These are phyloP conservation scores for Ochropleura leucogaster DNA, from an alignment of 2,888 invertebrate genomes.

Conservation along the genomic window DNA sequence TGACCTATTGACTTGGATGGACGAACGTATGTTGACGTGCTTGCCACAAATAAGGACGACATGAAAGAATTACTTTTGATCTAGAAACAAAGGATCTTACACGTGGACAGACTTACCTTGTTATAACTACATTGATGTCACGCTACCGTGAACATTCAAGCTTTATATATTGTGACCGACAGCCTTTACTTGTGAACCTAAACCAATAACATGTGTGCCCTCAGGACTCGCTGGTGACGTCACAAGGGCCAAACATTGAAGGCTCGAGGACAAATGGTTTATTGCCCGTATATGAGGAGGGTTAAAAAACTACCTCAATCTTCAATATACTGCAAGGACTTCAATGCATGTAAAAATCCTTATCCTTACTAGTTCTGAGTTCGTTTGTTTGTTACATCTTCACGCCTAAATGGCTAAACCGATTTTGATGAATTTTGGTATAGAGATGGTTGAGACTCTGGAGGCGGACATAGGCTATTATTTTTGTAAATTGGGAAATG, in stretches of 20 bases:
- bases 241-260: neutral
- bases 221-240: constrained; percentile 5
- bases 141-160: neutral
- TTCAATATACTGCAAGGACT: no score
- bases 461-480: no score
- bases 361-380: no score
- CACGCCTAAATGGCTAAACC: no score
- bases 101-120: neutral
- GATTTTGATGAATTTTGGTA: no score
- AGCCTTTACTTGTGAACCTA: constrained; percentile 25
- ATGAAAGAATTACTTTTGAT: neutral
- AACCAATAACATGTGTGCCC: constrained; percentile 28
- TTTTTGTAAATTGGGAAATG: no score
- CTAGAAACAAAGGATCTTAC: neutral
- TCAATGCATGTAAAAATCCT: no score
- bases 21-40: neutral
- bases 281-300: neutral
- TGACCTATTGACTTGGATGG: neutral
- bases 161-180: constrained; percentile 10
- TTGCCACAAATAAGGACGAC: neutral
- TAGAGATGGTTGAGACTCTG: no score
- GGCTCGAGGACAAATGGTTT: neutral
- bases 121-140: constrained; percentile 9
- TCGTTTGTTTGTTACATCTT: no score
- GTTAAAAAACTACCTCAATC: no score